These are phyloP conservation scores for Ophion ellenae DNA, from an alignment of 2,888 invertebrate genomes.

Conservation along the genomic window DNA sequence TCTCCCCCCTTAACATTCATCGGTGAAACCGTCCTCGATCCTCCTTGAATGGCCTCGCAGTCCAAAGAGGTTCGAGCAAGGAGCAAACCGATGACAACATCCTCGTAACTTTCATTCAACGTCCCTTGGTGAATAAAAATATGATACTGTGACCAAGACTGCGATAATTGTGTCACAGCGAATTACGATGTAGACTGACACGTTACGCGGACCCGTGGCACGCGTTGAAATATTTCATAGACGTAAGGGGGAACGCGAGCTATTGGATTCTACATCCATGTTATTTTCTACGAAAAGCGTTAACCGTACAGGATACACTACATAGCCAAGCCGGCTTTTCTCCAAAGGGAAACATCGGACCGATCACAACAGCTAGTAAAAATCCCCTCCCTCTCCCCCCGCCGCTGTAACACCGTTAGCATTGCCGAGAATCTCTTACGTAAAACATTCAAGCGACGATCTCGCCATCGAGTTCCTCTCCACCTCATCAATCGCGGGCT, in stretches of 20 bases:
- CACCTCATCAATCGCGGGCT: conserved; percentile 54
- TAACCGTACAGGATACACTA: neutral
- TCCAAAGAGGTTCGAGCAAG: neutral
- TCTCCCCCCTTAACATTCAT: neutral
- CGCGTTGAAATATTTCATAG: neutral
- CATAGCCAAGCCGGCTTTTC: conserved; percentile 33
- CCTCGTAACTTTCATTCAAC: conserved; percentile 3
- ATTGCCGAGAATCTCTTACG: conserved; percentile 62
- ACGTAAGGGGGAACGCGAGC: conserved; percentile 9
- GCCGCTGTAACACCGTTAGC: conserved; percentile 22
- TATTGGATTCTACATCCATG: conserved; percentile 2
- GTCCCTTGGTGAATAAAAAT: neutral
- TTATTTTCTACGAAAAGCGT: conserved; percentile 21
- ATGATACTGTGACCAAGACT: neutral
- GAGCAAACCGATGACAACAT: neutral
- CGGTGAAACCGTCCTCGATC: neutral
- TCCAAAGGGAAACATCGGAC: conserved; percentile 40
- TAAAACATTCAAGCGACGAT: conserved; percentile 54
- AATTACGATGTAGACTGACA: neutral
- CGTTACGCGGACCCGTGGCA: neutral
- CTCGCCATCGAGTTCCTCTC: conserved; percentile 26
- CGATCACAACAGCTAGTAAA: neutral
- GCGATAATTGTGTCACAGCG: neutral
- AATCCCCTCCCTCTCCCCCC: neutral
- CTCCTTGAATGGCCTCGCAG: neutral